phyloP scores from a whole-genome alignment of 2,797 vertebrate genomes.

The Ispidina lecontei region DNA sequence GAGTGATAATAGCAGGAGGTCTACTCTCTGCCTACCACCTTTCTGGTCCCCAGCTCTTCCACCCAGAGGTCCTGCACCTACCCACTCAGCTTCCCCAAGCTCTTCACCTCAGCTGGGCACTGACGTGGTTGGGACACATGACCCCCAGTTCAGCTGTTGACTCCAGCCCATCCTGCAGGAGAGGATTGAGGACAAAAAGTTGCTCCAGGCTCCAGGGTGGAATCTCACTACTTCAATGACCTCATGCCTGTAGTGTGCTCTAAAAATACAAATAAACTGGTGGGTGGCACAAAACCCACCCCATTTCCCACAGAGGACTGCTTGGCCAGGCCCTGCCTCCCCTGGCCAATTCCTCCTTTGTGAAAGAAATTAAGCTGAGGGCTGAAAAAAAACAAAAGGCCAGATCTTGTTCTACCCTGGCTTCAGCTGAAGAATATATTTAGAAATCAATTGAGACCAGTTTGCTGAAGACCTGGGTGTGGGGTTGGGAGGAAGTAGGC shows the following conservation, averaged over 20 bases:
- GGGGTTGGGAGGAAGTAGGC: background rate
- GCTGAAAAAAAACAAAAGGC: no score
- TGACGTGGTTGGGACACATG: rapidly evolving
- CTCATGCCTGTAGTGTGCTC: background rate
- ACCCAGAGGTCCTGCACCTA: background rate
- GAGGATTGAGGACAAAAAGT: background rate
- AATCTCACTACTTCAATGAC: constrained; percentile 9
- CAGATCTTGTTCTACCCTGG: background rate
- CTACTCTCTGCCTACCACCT: background rate
- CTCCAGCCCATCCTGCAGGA: background rate
- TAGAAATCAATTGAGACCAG: background rate
- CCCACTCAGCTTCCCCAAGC: background rate
- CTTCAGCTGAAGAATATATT: background rate
- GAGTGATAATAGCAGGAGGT: background rate
- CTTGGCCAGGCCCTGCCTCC: background rate
- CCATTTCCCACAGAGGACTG: background rate
- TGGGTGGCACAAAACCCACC: background rate
- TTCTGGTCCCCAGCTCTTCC: background rate
- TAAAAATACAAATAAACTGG: constrained; percentile 43
- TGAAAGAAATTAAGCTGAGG: background rate
- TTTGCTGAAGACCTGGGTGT: background rate
- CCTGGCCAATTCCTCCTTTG: background rate
- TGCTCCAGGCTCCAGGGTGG: background rate
- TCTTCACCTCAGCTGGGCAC: background rate
- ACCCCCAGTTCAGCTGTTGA: background rate